Base-by-base conservation (phyloP, 2,888 invertebrate genomes). In the Nomada fabriciana region DNA sequence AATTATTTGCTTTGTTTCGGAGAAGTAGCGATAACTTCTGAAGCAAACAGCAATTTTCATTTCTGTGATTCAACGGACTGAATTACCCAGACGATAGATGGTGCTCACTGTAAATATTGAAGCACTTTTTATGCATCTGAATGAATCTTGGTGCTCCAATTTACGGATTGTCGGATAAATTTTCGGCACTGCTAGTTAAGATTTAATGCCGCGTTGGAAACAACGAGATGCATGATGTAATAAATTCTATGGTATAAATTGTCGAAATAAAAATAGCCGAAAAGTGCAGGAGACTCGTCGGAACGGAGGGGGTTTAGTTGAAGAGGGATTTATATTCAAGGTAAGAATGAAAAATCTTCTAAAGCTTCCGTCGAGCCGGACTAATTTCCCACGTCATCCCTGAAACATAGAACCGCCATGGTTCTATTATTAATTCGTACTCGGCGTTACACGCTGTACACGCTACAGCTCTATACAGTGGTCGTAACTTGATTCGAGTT, bases 391-490 rank as follows among this genome's bases (percentile, higher is more conserved):
- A 84, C 81, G 85, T 87, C 86, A 76, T 68, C 82, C 76, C 61
- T 83, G 89, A 86, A 88, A 87, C 84, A 83, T 82, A 79, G 87
- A 74, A 78, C 80, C 77, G 59, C 23, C 69, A 82, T 68, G 89
- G 87, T 82, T 83, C 84, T 81, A 88, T 86, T 88, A 88, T 88
- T 88, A 88, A 88, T 88, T 88, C 68, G 78, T 75, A 74, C 60
- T 69, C 71, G 80, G 80, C 61, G 80, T 84, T 89, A 84, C 81
- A 80, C 79, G 83, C 82, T 81, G 70, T 86, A 88, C 76, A 80
- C 81, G 86, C 76, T 47, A 23, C 20, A 65, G 36, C 36, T 36
- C 36, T 36, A 36, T 36, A 53, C 80, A 78, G 77, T 74, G 82
- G 80, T 76, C 80, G 76, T 82, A 86, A 82, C 84, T 80, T 75